Evolutionary conservation across 2,888 invertebrate species (phyloP).

Genomic region (Lumbricus terrestris): DNA sequence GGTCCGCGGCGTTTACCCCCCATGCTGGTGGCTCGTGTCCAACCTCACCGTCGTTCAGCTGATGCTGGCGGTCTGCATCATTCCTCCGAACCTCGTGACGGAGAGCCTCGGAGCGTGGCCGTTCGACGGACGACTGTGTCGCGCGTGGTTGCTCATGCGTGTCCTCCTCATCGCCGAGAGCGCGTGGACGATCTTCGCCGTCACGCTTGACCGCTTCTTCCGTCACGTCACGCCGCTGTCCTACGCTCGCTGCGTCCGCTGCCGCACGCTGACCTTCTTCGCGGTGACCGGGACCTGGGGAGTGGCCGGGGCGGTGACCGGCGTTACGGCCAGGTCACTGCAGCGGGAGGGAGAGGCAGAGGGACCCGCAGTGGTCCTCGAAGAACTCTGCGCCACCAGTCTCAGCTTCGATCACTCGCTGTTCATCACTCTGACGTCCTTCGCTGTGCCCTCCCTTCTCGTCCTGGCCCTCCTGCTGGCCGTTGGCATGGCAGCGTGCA

Average conservation of each 20-base stretch:
- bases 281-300: slow-evolving; percentile 11
- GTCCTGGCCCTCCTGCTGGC: slow-evolving; percentile 5
- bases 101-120: slow-evolving; percentile 31
- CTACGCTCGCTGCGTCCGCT: background rate
- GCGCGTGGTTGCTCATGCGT: slow-evolving; percentile 31
- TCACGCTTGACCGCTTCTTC: slow-evolving; percentile 32
- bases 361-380: background rate
- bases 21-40: slow-evolving; percentile 18
- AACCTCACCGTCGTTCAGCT: slow-evolving; percentile 31
- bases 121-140: slow-evolving; percentile 26
- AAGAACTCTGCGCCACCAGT: slow-evolving; percentile 27
- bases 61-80: slow-evolving; percentile 26
- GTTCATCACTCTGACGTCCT: slow-evolving; percentile 20
- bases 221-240: slow-evolving; percentile 24
- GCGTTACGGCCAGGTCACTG: background rate
- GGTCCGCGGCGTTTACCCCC: background rate
- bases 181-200: slow-evolving; percentile 28
- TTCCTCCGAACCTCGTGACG: slow-evolving; percentile 31
- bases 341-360: background rate
- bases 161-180: slow-evolving; percentile 29
- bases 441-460: slow-evolving; percentile 18
- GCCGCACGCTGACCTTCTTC: background rate
- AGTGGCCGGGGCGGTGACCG: background rate
- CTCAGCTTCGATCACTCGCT: slow-evolving; percentile 24
- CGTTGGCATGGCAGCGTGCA: background rate